A percentile compares a stretch with the other conserved stretches of the same genome.
phyloP scores from a whole-genome alignment of 2,113 vertebrate species.

The Lepisosteus oculatus region DNA sequence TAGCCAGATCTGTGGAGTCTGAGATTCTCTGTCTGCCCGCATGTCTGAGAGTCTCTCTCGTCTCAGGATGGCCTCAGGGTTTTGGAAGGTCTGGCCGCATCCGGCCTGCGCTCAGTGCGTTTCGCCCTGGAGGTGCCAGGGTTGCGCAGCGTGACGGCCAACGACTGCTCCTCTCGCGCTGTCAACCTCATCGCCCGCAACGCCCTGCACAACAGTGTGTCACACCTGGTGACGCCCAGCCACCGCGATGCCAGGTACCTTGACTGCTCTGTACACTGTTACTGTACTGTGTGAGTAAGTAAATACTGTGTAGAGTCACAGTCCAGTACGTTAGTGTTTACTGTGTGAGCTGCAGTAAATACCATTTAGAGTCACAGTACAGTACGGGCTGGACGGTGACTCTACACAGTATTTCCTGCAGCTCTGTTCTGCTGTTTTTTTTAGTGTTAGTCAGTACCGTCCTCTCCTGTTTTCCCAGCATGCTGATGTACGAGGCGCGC shows the following conservation, averaged over 20 bases:
- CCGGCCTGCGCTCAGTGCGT: conserved; percentile 84
- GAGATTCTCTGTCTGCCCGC: too few species aligned
- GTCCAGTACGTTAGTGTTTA: too few species aligned
- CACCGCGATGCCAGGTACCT: conserved; percentile 81
- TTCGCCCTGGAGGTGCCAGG: conserved; percentile 88
- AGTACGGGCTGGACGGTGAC: too few species aligned
- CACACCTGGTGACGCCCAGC: conserved; percentile 70
- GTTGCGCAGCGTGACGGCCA: conserved; percentile 75
- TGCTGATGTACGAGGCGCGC: conserved; percentile 79
- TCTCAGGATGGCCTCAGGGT: conserved; percentile 70
- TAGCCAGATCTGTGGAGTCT: too few species aligned
- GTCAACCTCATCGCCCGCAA: conserved; percentile 75
- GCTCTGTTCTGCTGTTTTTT: too few species aligned
- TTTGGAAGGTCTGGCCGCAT: conserved; percentile 85
- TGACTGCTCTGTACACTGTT: background rate
- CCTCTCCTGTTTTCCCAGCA: conserved; percentile 40
- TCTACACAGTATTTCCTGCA: too few species aligned
- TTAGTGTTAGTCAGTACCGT: background rate
- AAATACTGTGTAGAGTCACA: too few species aligned
- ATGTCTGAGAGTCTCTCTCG: background rate
- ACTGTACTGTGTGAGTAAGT: background rate
- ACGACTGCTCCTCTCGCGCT: conserved; percentile 78
- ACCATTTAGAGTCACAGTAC: too few species aligned
- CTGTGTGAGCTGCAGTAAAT: too few species aligned
- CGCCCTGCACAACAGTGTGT: conserved; percentile 70